Percentiles rank a stretch among this genome's conserved stretches.
Conservation (phyloP, 2,113 vertebrate genomes). For the Mystacornis crossleyi region DNA sequence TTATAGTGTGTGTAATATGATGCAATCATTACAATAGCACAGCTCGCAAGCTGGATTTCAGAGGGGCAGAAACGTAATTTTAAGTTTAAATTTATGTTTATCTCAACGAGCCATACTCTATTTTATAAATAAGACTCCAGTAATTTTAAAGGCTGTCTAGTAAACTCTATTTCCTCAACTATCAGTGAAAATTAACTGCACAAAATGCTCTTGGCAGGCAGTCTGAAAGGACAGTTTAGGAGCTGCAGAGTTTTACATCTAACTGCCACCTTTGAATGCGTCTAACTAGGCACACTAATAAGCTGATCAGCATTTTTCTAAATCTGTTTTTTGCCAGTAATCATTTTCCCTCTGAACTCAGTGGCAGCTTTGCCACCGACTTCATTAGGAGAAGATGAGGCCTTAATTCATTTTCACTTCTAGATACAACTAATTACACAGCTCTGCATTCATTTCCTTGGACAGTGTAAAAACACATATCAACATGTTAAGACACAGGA, state of each 20-base stretch:
- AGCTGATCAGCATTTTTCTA: neutral
- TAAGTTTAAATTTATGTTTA: neutral
- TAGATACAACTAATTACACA: neutral
- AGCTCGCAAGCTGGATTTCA: neutral
- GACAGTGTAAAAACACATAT: neutral
- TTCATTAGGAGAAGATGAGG: neutral
- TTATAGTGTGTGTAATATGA: accelerated
- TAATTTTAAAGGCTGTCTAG: neutral
- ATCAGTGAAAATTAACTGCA: neutral
- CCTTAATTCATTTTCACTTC: neutral
- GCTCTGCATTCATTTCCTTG: neutral
- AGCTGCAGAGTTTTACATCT: neutral
- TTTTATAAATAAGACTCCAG: neutral
- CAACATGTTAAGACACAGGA: neutral
- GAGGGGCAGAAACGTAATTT: neutral
- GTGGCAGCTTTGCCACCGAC: neutral
- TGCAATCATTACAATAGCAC: neutral
- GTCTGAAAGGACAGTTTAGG: neutral
- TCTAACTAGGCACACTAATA: neutral
- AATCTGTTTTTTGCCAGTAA: neutral
- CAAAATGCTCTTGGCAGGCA: neutral
- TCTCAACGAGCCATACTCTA: neutral
- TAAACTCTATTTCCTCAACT: neutral
- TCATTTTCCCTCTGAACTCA: neutral
- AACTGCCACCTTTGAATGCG: neutral